A percentile compares a stretch with the other conserved stretches of the same genome.
Evolutionary conservation across 2,113 vertebrate genomes (phyloP).

Genomic region (Eubucco bourcierii): DNA sequence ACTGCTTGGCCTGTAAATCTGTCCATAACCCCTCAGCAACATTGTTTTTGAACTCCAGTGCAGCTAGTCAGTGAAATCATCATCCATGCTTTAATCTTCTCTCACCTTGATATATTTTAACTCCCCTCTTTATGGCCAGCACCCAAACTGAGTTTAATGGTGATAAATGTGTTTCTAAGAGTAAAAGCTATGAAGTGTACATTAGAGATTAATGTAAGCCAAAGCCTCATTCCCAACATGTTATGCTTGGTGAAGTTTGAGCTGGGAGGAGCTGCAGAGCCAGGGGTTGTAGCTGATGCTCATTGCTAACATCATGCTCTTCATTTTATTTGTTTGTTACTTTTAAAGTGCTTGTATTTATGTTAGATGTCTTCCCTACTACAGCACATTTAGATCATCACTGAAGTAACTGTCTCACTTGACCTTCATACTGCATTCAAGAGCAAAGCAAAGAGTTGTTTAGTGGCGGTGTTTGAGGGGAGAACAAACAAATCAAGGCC

Average conservation of each 20-base stretch:
- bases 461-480: not conserved
- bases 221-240: not conserved
- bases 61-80: not conserved
- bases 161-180: slow-evolving; percentile 32
- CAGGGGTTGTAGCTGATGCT: not conserved
- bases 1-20: slow-evolving; percentile 22
- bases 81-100: slow-evolving; percentile 25
- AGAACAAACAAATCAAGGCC: not conserved
- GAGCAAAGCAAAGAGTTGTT: not conserved
- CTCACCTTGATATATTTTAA: slow-evolving; percentile 37
- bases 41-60: not conserved
- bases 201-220: not conserved
- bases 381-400: not conserved
- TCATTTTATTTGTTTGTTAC: not conserved
- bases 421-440: not conserved
- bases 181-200: slow-evolving; percentile 8
- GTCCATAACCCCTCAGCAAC: not conserved
- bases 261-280: not conserved
- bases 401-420: not conserved
- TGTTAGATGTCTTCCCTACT: not conserved
- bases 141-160: slow-evolving; percentile 14
- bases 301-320: not conserved
- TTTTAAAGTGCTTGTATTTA: not conserved
- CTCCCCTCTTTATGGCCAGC: not conserved
- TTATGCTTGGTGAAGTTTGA: not conserved